A percentile compares a stretch with the other conserved stretches of the same genome.
phyloP scores from a whole-genome alignment of 2,888 invertebrate genomes.

The Papilio demoleus region DNA sequence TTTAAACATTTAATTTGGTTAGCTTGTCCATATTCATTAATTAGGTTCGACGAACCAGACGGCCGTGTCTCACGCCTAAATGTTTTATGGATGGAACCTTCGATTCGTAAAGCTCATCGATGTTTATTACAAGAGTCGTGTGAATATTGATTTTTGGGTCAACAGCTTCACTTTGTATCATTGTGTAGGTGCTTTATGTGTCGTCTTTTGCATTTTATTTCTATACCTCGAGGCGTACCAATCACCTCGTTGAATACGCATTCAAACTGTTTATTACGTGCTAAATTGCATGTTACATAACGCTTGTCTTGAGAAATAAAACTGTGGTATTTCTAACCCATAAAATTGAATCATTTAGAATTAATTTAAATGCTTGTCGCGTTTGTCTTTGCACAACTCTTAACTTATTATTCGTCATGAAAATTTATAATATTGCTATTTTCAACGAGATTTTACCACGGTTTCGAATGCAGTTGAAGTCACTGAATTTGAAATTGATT shows the following conservation, averaged over 20 bases:
- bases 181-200: constrained; percentile 58
- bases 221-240: constrained; percentile 52
- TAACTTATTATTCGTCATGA: constrained; percentile 33
- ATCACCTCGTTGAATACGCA: constrained; percentile 57
- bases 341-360: constrained; percentile 29
- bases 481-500: constrained; percentile 26
- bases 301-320: constrained; percentile 32
- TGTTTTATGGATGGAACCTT: constrained; percentile 77
- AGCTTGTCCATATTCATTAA: constrained; percentile 39
- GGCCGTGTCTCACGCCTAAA: constrained; percentile 58
- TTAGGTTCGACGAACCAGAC: constrained; percentile 46
- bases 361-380: constrained; percentile 24
- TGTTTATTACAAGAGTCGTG: constrained; percentile 70
- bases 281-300: constrained; percentile 38
- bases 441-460: constrained; percentile 27
- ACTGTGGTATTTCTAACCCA: constrained; percentile 35
- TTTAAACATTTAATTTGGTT: constrained; percentile 27
- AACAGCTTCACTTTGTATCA: constrained; percentile 70
- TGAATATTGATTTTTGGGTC: constrained; percentile 82
- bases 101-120: constrained; percentile 75
- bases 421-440: constrained; percentile 34
- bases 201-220: constrained; percentile 56
- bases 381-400: constrained; percentile 33
- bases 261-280: constrained; percentile 41
- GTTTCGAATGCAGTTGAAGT: constrained; percentile 4